phyloP scores from a whole-genome alignment of 2,113 vertebrate species.

The Oryzias celebensis region DNA sequence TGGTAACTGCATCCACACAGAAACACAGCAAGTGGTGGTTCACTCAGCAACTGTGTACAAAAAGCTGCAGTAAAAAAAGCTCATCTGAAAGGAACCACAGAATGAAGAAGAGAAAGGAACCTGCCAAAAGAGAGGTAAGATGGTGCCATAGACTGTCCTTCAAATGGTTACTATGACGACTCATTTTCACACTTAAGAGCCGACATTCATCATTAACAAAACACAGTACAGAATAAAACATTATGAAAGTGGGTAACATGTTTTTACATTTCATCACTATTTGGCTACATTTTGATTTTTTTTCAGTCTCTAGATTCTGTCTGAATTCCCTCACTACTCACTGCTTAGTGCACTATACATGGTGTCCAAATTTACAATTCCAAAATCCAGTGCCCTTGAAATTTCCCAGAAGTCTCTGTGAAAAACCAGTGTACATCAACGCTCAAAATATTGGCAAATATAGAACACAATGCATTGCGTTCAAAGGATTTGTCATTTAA shows the following conservation, averaged over 20 bases:
- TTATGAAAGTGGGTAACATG: conserved; percentile 10
- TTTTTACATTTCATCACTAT: background rate
- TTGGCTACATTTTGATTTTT: too few relatives aligned
- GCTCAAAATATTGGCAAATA: too few relatives aligned
- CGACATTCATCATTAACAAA: conserved; percentile 56
- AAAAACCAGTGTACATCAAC: too few relatives aligned
- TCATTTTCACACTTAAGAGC: conserved; percentile 49
- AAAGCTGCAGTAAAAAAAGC: background rate
- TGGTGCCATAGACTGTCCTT: conserved; percentile 38
- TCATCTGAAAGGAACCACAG: background rate
- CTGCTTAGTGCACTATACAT: too few relatives aligned
- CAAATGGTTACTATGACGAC: conserved; percentile 59
- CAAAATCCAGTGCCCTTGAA: too few relatives aligned
- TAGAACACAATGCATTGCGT: too few relatives aligned
- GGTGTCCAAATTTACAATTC: too few relatives aligned
- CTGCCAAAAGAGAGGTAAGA: background rate
- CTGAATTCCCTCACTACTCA: too few relatives aligned
- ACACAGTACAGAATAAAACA: conserved; percentile 23
- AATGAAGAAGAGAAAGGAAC: background rate
- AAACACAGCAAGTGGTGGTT: background rate
- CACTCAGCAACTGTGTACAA: background rate
- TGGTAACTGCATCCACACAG: conserved; percentile 4
- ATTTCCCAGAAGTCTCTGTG: too few relatives aligned
- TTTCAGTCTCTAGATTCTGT: too few relatives aligned
- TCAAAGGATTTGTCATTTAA: too few relatives aligned